These are phyloP conservation scores for Tillus elongatus DNA, from an alignment of 2,888 invertebrate genomes.

Conservation along the genomic window DNA sequence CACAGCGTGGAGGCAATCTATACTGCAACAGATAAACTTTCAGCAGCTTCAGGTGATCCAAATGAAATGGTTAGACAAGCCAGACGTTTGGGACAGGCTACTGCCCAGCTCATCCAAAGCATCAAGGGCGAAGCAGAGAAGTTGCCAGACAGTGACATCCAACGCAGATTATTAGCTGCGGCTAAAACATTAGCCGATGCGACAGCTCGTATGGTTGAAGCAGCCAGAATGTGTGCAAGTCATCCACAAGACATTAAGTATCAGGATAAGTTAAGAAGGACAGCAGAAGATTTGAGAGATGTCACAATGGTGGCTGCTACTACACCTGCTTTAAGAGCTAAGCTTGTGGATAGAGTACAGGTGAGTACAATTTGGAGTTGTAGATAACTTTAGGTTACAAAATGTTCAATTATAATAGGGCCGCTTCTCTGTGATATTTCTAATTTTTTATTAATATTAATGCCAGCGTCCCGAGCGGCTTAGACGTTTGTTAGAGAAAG, in stretches of 20 bases:
- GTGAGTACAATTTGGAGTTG: constrained; percentile 24
- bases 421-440: no score
- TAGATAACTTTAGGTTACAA: constrained; percentile 5
- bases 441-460: constrained; percentile 5
- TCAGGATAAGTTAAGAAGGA: constrained; percentile 74
- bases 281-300: constrained; percentile 87
- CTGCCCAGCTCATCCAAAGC: constrained; percentile 85
- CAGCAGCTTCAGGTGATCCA: constrained; percentile 76
- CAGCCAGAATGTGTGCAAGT: constrained; percentile 85
- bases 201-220: constrained; percentile 94
- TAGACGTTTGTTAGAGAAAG: no score
- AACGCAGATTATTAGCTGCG: constrained; percentile 82
- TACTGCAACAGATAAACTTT: constrained; percentile 78
- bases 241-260: constrained; percentile 71
- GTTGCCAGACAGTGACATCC: constrained; percentile 79
- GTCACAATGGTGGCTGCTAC: constrained; percentile 81
- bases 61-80: constrained; percentile 94
- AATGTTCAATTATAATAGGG: no score
- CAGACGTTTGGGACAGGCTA: constrained; percentile 83
- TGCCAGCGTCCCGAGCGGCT: no score
- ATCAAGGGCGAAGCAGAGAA: constrained; percentile 92
- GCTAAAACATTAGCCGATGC: constrained; percentile 94
- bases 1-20: constrained; percentile 80
- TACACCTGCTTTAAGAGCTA: constrained; percentile 63
- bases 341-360: constrained; percentile 57